A percentile compares a stretch with the other conserved stretches of the same genome.
phyloP scores from a whole-genome alignment of 2,113 vertebrate species.

The Corythoichthys intestinalis region DNA sequence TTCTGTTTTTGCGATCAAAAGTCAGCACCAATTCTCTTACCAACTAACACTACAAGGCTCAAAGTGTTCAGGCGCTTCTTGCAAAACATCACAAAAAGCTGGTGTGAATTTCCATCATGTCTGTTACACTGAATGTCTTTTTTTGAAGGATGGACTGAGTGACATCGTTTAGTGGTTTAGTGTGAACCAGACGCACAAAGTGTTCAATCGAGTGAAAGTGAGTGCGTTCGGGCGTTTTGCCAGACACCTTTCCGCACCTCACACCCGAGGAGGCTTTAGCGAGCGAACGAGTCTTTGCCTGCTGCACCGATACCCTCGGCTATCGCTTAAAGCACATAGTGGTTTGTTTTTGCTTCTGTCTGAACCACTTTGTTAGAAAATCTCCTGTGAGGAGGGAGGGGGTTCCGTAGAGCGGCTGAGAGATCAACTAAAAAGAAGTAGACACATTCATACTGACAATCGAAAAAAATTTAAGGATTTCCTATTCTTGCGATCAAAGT shows the following conservation, averaged over 20 bases:
- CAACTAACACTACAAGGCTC: conserved; percentile 21
- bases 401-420: neutral
- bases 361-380: neutral
- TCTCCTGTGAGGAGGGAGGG: too few relatives aligned
- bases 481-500: neutral
- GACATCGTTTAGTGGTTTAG: conserved; percentile 66
- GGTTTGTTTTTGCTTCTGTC: conserved; percentile 54
- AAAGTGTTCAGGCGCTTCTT: conserved; percentile 39
- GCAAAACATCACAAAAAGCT: conserved; percentile 47
- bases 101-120: conserved; percentile 76
- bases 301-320: conserved; percentile 67
- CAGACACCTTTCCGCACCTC: conserved; percentile 80
- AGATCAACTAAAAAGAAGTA: neutral
- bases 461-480: neutral
- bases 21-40: conserved; percentile 16
- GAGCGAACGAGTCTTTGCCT: conserved; percentile 61
- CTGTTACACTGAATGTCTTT: conserved; percentile 69
- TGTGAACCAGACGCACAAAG: conserved; percentile 72
- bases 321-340: conserved; percentile 26
- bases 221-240: conserved; percentile 68
- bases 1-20: conserved; percentile 58
- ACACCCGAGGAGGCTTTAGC: conserved; percentile 68
- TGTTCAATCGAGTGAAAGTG: conserved; percentile 72
- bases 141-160: conserved; percentile 78
- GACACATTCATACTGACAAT: neutral